phyloP scores from a whole-genome alignment of 2,797 vertebrate species.

The Acropternis orthonyx region DNA sequence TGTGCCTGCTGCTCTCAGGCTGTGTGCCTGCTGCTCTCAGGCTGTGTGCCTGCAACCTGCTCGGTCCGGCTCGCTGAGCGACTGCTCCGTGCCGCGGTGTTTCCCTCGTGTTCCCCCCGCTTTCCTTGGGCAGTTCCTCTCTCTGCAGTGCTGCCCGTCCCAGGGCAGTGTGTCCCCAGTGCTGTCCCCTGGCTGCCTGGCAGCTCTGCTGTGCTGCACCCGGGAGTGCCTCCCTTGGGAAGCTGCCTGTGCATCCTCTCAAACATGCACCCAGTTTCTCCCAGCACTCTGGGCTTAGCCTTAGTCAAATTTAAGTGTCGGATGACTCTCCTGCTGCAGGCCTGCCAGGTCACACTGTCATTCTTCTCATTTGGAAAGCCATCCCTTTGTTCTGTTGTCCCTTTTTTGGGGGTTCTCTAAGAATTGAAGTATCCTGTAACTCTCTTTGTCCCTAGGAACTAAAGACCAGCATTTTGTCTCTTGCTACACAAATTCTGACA shows the following conservation, averaged over 20 bases:
- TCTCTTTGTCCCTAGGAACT: constrained; percentile 84
- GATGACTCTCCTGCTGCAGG: constrained; percentile 66
- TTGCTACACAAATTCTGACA: constrained; percentile 93
- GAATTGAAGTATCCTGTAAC: constrained; percentile 15
- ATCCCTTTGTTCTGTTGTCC: constrained; percentile 30
- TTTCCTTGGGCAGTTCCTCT: constrained; percentile 78
- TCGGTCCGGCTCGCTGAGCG: not conserved
- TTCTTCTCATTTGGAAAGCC: constrained; percentile 66
- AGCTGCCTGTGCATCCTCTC: constrained; percentile 63
- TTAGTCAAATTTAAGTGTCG: constrained; percentile 66
- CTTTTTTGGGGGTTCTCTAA: not conserved
- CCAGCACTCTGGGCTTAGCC: constrained; percentile 64
- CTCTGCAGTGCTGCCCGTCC: constrained; percentile 73
- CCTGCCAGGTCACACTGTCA: constrained; percentile 66
- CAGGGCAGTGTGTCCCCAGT: constrained; percentile 71
- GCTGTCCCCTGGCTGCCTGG: constrained; percentile 74
- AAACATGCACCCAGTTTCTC: constrained; percentile 69
- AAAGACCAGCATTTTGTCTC: constrained; percentile 92
- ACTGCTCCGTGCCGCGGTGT: constrained; percentile 57
- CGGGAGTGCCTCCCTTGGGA: constrained; percentile 71
- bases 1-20: constrained; percentile 15
- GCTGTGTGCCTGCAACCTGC: not conserved
- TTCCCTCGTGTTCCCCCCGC: constrained; percentile 66
- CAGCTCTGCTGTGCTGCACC: constrained; percentile 69
- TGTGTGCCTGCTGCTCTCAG: not conserved